A percentile compares a stretch with the other conserved stretches of the same genome.
phyloP scores from a whole-genome alignment of 2,797 vertebrate species.

The Dallia pectoralis region DNA sequence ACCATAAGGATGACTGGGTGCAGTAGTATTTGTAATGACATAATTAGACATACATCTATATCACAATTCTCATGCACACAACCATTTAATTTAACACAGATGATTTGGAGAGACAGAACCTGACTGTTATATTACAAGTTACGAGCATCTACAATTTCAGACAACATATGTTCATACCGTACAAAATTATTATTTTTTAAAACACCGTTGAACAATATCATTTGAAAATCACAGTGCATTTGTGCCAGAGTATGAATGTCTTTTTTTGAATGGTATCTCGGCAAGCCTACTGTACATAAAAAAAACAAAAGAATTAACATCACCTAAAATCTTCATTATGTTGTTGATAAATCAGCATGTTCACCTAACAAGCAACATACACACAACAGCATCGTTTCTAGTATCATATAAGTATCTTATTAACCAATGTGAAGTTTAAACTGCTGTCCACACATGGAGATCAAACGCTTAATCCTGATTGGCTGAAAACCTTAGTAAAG shows the following conservation, averaged over 20 bases:
- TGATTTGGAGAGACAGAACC: not conserved
- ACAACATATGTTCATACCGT: not conserved
- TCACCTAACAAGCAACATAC: not conserved
- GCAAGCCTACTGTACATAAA: not conserved
- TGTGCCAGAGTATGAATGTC: not conserved
- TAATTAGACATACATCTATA: not conserved
- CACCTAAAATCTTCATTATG: not conserved
- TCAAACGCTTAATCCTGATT: too few relatives aligned
- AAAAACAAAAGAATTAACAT: not conserved
- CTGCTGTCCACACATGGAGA: not conserved
- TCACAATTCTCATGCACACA: not conserved
- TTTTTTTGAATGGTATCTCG: not conserved
- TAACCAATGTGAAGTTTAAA: not conserved
- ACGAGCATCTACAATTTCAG: not conserved
- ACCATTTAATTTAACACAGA: not conserved
- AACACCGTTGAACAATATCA: not conserved
- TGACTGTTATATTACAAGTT: not conserved
- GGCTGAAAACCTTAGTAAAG: too few relatives aligned
- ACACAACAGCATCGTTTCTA: not conserved
- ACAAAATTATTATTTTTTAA: not conserved
- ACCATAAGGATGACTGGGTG: not conserved
- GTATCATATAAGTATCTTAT: not conserved
- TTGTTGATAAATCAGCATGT: not conserved
- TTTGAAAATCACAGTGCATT: not conserved
- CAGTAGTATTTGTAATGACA: not conserved